Conservation (phyloP, 2,797 vertebrate genomes). For the Discoglossus pictus region DNA sequence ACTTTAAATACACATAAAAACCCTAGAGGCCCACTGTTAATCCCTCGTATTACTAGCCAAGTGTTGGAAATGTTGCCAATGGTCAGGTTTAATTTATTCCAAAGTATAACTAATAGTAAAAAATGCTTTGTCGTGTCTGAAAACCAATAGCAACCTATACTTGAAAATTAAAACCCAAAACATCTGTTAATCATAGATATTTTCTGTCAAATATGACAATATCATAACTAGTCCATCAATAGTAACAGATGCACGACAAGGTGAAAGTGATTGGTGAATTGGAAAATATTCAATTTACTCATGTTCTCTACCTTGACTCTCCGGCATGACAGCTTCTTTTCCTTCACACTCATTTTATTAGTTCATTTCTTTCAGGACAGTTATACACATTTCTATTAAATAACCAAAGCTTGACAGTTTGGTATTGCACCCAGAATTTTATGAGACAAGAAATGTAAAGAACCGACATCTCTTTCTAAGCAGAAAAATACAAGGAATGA, state of each 20-base stretch:
- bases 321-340: background rate
- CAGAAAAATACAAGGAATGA: no score
- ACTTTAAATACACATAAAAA: no score
- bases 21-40: background rate
- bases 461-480: no score
- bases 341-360: conserved; percentile 4
- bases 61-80: background rate
- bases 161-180: background rate
- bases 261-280: conserved; percentile 15
- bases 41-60: background rate
- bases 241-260: background rate
- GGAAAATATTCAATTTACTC: background rate
- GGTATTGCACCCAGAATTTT: no score
- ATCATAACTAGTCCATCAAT: background rate
- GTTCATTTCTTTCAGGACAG: no score
- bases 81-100: background rate
- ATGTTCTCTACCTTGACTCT: background rate
- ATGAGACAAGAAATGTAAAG: no score
- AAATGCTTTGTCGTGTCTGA: background rate
- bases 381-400: no score
- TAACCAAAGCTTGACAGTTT: no score
- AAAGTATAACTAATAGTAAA: background rate
- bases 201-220: background rate
- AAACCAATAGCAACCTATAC: background rate
- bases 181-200: conserved; percentile 14